Conservation (phyloP, 2,888 invertebrate species). For the Eudasyphora cyanicolor region DNA sequence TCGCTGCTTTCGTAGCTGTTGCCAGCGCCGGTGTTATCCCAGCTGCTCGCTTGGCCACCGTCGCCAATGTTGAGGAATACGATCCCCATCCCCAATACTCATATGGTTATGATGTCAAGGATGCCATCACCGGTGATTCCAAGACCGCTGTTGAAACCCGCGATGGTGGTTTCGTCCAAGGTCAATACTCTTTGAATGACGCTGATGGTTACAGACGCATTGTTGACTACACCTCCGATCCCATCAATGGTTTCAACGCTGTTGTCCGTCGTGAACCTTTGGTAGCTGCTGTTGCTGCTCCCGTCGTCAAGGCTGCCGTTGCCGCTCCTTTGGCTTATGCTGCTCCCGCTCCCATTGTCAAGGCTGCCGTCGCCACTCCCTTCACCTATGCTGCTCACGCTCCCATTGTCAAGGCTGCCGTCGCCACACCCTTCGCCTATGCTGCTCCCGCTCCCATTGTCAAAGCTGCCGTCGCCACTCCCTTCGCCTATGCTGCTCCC, state of each 20-base stretch:
- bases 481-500: too few relatives aligned
- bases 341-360: conserved; percentile 61
- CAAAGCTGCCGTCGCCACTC: too few relatives aligned
- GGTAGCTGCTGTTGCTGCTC: conserved; percentile 71
- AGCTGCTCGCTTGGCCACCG: conserved; percentile 72
- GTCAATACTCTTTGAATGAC: conserved; percentile 80
- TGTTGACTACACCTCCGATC: conserved; percentile 79
- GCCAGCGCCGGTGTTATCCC: conserved; percentile 75
- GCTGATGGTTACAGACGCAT: conserved; percentile 79
- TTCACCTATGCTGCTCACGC: conserved; percentile 53
- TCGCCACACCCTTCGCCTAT: conserved; percentile 5
- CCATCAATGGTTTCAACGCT: conserved; percentile 79
- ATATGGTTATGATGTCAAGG: conserved; percentile 79
- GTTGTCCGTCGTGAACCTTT: conserved; percentile 78
- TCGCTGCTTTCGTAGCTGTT: conserved; percentile 75
- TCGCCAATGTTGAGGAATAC: conserved; percentile 76
- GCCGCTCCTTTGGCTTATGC: too few relatives aligned
- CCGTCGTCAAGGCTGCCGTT: too few relatives aligned
- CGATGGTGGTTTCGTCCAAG: conserved; percentile 79
- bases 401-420: too few relatives aligned
- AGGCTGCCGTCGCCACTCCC: conserved; percentile 60
- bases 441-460: conserved; percentile 62
- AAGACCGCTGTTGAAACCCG: conserved; percentile 79
- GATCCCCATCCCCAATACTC: conserved; percentile 79
- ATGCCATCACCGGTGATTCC: conserved; percentile 79